Conservation (phyloP, 1,140 invertebrate genomes). For the Dendrolimus punctatus region DNA sequence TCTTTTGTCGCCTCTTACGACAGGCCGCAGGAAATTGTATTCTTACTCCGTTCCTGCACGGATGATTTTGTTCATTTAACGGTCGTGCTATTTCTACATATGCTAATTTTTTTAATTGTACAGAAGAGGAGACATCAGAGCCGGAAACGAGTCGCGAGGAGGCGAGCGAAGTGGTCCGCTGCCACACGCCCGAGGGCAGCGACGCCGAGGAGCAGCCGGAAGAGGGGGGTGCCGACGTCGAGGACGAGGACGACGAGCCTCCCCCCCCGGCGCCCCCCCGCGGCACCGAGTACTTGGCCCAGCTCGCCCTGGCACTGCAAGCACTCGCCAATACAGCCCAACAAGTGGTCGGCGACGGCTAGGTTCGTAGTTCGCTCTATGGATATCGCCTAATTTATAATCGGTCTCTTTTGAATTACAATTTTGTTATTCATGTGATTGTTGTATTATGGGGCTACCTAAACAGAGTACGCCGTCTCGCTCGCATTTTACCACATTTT, state of each 20-base stretch:
- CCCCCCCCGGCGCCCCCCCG: constrained; percentile 2
- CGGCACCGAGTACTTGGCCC: constrained; percentile 4
- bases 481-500: too few species aligned
- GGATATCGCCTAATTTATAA: not conserved
- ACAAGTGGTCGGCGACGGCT: constrained; percentile 4
- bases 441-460: too few species aligned
- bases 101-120: not conserved
- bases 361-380: not conserved
- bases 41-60: too few species aligned
- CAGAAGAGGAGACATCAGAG: constrained; percentile 27
- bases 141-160: constrained; percentile 13
- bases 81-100: not conserved
- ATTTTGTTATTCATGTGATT: too few species aligned
- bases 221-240: constrained; percentile 6
- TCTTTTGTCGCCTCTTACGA: too few species aligned
- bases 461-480: too few species aligned
- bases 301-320: constrained; percentile 7
- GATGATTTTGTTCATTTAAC: too few species aligned
- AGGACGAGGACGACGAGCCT: constrained; percentile 12
- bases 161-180: constrained; percentile 8
- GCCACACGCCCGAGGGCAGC: constrained; percentile 22
- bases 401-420: not conserved
- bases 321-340: constrained; percentile 3
- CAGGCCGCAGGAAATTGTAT: too few species aligned
- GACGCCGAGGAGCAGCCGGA: constrained; percentile 17